These are phyloP conservation scores for Micrasema minimum DNA, from an alignment of 1,140 invertebrate genomes.

Conservation along the genomic window DNA sequence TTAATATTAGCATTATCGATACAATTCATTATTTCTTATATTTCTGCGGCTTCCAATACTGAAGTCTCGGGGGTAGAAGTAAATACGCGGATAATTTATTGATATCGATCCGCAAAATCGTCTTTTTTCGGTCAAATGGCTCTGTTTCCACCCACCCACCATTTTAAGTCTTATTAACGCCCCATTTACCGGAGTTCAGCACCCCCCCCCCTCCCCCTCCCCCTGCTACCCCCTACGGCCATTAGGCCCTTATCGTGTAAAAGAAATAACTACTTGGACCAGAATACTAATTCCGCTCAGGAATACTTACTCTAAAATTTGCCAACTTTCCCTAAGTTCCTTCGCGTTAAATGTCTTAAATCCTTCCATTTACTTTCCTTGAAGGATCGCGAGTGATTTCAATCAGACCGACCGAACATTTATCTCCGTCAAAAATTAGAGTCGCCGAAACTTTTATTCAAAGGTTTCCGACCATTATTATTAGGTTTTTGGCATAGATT, in stretches of 20 bases:
- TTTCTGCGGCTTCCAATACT: no score
- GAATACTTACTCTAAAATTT: conserved; percentile 38
- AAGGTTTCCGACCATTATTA: conserved; percentile 30
- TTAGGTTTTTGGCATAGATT: no score
- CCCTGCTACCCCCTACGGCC: conserved; percentile 29
- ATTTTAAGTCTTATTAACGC: conserved; percentile 47
- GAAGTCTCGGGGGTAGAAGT: no score
- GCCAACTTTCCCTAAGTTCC: conserved; percentile 10
- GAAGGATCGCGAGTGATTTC: conserved; percentile 34
- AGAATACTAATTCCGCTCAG: conserved; percentile 40
- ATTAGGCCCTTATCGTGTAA: conserved; percentile 49
- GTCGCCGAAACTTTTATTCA: conserved; percentile 21
- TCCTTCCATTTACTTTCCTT: conserved; percentile 28
- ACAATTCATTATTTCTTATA: no score
- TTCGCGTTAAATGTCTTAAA: conserved; percentile 34
- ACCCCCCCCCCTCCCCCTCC: conserved; percentile 16
- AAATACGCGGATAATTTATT: no score
- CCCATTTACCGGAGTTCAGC: conserved; percentile 47
- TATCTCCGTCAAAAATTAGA: conserved; percentile 34
- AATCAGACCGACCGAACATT: conserved; percentile 28
- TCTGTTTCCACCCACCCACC: conserved; percentile 10
- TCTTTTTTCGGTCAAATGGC: conserved; percentile 32
- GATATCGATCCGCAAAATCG: conserved; percentile 1
- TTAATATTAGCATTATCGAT: no score
- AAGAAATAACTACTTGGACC: conserved; percentile 45